Conservation (phyloP, 2,888 invertebrate species). For the Thecophora atra region DNA sequence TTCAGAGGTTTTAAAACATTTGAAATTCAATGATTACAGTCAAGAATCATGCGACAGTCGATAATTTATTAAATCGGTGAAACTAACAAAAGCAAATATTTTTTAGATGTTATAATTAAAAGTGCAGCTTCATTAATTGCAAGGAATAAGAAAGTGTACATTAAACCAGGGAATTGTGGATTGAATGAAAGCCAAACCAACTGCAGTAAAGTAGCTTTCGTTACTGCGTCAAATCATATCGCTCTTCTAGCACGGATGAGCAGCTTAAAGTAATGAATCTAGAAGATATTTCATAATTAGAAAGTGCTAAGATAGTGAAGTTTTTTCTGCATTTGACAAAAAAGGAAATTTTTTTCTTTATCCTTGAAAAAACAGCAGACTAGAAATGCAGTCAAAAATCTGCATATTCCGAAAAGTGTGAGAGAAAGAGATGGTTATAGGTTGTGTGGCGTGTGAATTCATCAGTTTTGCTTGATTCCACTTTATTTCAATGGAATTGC, state of each 20-base stretch:
- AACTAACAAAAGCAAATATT: background rate
- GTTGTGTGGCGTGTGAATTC: background rate
- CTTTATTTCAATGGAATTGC: background rate
- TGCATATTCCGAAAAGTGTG: background rate
- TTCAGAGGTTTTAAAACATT: too few relatives aligned
- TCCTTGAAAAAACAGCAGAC: conserved; percentile 30
- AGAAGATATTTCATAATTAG: background rate
- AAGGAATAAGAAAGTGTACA: conserved; percentile 5
- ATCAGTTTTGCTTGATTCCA: background rate
- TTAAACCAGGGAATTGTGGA: background rate
- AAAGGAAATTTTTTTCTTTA: conserved; percentile 20
- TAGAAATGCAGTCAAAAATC: background rate
- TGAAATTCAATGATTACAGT: too few relatives aligned
- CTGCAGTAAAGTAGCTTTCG: background rate
- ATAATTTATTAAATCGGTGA: conserved; percentile 11
- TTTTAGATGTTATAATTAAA: background rate
- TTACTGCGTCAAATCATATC: background rate
- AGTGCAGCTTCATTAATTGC: conserved; percentile 16
- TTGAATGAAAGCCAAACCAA: background rate
- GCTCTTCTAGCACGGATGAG: background rate
- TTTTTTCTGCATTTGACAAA: background rate
- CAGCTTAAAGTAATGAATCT: background rate
- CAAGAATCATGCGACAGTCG: background rate
- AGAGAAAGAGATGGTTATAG: conserved; percentile 7
- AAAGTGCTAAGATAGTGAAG: background rate